Evolutionary conservation across 1,140 invertebrate species (phyloP).

Genomic region (Brachionus asplanchnoidis): DNA sequence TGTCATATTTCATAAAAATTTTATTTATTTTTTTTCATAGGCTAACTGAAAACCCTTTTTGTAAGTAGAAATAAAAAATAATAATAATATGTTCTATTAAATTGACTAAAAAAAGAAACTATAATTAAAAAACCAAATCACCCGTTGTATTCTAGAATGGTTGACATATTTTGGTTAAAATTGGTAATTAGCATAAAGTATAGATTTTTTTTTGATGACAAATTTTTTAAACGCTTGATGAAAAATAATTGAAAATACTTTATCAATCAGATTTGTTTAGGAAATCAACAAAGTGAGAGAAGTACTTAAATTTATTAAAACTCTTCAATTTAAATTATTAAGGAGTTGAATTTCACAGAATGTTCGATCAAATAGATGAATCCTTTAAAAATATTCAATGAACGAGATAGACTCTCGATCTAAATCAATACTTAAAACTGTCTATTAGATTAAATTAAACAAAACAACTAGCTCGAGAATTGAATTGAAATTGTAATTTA

Average conservation of each 20-base stretch:
- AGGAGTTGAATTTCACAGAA: neutral
- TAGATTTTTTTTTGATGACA: neutral
- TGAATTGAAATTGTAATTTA: slow-evolving; percentile 5
- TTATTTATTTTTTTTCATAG: no score
- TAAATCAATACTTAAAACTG: neutral
- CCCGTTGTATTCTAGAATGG: neutral
- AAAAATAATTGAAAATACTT: neutral
- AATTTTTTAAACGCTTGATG: neutral
- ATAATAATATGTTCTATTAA: neutral
- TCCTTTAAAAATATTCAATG: neutral
- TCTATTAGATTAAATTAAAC: slow-evolving; percentile 17
- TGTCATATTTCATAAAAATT: no score
- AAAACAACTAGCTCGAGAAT: neutral
- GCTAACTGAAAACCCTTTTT: no score
- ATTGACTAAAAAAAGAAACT: neutral
- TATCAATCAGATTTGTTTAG: neutral
- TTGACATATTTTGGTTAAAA: neutral
- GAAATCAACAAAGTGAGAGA: neutral
- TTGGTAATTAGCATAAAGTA: neutral
- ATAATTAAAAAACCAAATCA: neutral
- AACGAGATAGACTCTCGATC: neutral
- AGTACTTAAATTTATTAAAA: neutral
- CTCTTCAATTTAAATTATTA: neutral
- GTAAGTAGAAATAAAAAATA: no score
- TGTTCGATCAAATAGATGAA: neutral